Evolutionary conservation across 2,797 vertebrate genomes (phyloP), one percentile per base, ranked within the genome.

Genomic region (Fratercula arctica): DNA sequence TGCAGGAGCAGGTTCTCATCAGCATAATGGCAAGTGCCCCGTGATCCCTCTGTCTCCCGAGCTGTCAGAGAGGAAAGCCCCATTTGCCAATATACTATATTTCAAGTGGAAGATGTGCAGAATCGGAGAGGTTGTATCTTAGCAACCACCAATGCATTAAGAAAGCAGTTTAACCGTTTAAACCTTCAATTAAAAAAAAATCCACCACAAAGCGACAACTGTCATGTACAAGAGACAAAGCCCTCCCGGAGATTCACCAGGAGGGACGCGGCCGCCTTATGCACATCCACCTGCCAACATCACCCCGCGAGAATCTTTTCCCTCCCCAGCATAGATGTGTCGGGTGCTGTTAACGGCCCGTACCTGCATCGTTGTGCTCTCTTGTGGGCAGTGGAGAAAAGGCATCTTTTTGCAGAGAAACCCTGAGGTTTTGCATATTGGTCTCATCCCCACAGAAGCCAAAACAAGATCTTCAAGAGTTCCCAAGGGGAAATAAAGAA

Each of bases 101-200:
- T 88, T 83, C 85, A 92, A 94, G 82, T 63, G 82, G 82, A 84
- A 82, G 85, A 67, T 70, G 63, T 88, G 86, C 83, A 53, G 80
- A 63, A 67, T 39, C 9, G 0, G 60, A 78, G 87, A n/a, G 43
- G 24, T 69, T 86, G 96, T 95, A 90, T 90, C 94, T 96, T 96
- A 97, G 96, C 96, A 97, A 95, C 96, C 77, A 60, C 33, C 73
- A 80, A 29, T 79, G 94, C 77, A 46, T 85, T 78, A 96, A 91
- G 85, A 93, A 94, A 91, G 82, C 85, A 82, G 91, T 90, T 95
- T 84, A 93, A 72, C 82, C 1, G 3, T 75, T 95, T 85, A 92
- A 96, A 81, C 77, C 74, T 84, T 86, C 91, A 69, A 31, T 86
- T 90, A 75, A 66, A 48, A 45, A 41, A 82, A 82, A 87, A 54